A percentile compares a stretch with the other conserved stretches of the same genome.
phyloP scores from a whole-genome alignment of 2,797 vertebrate genomes.

The Anniella stebbinsi region DNA sequence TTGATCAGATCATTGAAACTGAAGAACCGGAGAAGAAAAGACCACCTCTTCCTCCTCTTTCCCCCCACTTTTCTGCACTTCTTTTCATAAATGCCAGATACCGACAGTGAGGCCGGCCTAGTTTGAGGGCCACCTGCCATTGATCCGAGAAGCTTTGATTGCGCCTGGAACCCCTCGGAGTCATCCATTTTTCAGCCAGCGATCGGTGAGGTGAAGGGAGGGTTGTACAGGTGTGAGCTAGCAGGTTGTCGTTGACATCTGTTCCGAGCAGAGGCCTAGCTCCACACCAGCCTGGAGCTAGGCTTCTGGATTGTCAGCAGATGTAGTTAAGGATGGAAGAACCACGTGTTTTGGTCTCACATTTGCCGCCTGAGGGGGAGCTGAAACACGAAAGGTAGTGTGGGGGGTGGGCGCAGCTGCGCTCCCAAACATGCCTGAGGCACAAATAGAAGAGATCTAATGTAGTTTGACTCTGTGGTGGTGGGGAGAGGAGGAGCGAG shows the following conservation, averaged over 20 bases:
- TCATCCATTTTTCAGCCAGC: slow-evolving; percentile 86
- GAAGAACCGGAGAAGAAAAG: slow-evolving; percentile 76
- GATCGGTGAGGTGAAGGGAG: slow-evolving; percentile 76
- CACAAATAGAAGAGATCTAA: slow-evolving; percentile 96
- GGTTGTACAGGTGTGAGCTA: slow-evolving; percentile 89
- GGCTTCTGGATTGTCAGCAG: slow-evolving; percentile 87
- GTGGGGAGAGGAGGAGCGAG: slow-evolving; percentile 87
- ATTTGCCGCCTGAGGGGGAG: slow-evolving; percentile 89
- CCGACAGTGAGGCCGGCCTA: slow-evolving; percentile 51
- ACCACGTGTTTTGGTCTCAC: slow-evolving; percentile 84
- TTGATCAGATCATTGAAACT: slow-evolving; percentile 77
- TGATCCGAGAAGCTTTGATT: slow-evolving; percentile 80
- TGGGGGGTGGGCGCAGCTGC: slow-evolving; percentile 94
- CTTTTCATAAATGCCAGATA: slow-evolving; percentile 29
- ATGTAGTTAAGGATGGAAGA: slow-evolving; percentile 84
- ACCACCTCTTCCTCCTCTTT: neutral
- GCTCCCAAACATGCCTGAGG: slow-evolving; percentile 91
- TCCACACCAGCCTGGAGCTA: slow-evolving; percentile 79
- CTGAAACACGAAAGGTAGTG: slow-evolving; percentile 93
- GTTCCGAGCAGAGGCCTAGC: slow-evolving; percentile 81
- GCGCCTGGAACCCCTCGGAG: slow-evolving; percentile 82
- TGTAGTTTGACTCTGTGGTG: slow-evolving; percentile 89
- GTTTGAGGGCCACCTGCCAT: slow-evolving; percentile 23
- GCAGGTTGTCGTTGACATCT: slow-evolving; percentile 92
- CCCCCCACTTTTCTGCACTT: neutral